These are phyloP conservation scores for Desmophyllum pertusum DNA, from an alignment of 92 coral and sea anemone species.

Conservation along the genomic window DNA sequence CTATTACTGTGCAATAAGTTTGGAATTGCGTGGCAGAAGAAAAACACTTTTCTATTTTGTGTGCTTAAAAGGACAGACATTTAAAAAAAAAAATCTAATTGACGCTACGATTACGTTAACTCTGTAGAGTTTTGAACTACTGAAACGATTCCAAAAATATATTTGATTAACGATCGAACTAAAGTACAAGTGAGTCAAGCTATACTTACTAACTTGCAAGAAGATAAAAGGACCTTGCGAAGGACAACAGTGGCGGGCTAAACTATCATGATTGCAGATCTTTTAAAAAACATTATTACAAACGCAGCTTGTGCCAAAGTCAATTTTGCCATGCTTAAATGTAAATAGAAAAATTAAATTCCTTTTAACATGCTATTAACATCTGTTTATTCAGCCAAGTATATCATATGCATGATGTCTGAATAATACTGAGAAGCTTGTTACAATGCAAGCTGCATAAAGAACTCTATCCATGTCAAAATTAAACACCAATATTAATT, in stretches of 20 bases:
- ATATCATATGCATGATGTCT: background rate
- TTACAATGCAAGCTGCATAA: background rate
- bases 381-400: background rate
- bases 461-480: background rate
- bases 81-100: background rate
- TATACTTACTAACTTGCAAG: background rate
- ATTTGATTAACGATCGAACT: background rate
- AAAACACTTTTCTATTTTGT: background rate
- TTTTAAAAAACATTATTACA: background rate
- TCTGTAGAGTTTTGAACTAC: background rate
- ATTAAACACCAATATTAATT: background rate
- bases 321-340: conserved; percentile 4
- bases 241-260: background rate
- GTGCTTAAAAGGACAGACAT: background rate
- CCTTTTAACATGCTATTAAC: background rate
- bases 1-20: background rate
- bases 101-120: background rate
- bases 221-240: background rate
- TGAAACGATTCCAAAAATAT: background rate
- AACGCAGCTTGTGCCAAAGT: background rate
- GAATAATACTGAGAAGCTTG: background rate
- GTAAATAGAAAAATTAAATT: background rate
- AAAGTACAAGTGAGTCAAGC: background rate
- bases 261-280: background rate
- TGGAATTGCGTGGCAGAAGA: background rate